These are phyloP conservation scores for Polypedilum pembai DNA, from an alignment of 1,140 invertebrate species.

Conservation along the genomic window DNA sequence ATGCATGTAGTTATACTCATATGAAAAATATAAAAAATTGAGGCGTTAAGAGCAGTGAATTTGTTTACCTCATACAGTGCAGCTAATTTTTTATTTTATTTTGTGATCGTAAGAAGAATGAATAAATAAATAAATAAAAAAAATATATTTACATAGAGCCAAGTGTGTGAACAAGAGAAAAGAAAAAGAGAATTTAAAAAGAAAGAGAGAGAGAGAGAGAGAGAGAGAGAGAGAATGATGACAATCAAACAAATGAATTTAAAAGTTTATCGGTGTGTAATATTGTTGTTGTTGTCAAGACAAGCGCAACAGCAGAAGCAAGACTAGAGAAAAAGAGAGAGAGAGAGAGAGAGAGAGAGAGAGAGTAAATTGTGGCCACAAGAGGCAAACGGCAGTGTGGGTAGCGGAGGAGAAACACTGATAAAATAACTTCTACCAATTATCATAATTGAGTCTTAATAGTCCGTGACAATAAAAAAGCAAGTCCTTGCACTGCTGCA, in stretches of 20 bases:
- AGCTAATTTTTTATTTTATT: background rate
- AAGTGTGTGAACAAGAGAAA: background rate
- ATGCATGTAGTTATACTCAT: conserved; percentile 4
- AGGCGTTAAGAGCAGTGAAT: background rate
- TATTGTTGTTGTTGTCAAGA: background rate
- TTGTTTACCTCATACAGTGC: background rate
- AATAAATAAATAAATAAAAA: background rate
- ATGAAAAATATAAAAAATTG: background rate
- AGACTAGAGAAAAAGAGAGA: background rate
- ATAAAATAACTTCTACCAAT: background rate
- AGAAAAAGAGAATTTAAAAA: background rate
- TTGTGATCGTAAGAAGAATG: background rate
- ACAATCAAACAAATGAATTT: conserved; percentile 3
- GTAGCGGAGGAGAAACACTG: background rate
- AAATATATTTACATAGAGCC: background rate
- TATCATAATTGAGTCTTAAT: background rate
- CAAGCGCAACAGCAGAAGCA: background rate
- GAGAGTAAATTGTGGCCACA: background rate
- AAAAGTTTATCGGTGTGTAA: background rate
- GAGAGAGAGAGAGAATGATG: background rate
- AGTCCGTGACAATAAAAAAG: background rate
- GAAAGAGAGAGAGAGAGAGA: background rate
- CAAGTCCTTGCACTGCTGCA: background rate
- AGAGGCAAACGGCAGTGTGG: background rate
- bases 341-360: background rate